A percentile compares a stretch with the other conserved stretches of the same genome.
These are phyloP conservation scores for Podargus strigoides DNA, from an alignment of 2,797 vertebrate species.

Conservation along the genomic window DNA sequence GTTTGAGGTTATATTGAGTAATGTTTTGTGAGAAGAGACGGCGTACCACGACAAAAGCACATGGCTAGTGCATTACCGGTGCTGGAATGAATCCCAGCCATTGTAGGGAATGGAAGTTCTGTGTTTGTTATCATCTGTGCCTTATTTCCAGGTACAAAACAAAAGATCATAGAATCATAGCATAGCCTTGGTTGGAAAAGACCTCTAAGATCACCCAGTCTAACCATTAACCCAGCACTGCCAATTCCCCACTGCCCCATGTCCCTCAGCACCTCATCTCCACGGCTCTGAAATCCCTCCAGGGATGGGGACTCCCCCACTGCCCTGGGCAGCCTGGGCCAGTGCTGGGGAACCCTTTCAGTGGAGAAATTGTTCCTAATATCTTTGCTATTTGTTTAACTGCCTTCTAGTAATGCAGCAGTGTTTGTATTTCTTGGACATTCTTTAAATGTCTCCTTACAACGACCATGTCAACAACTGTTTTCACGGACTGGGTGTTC, in stretches of 20 bases:
- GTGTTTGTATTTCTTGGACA: neutral
- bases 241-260: no score
- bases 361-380: no score
- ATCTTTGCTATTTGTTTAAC: neutral
- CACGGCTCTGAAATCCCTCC: no score
- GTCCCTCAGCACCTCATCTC: no score
- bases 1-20: neutral
- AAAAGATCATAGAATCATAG: no score
- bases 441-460: neutral
- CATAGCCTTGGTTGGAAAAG: no score
- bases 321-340: no score
- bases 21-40: neutral
- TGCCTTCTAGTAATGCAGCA: neutral
- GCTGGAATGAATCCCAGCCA: no score
- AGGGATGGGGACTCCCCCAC: no score
- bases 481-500: neutral
- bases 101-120: neutral
- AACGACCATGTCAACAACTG: accelerated
- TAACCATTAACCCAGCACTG: no score
- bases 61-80: accelerated
- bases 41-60: neutral
- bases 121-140: neutral
- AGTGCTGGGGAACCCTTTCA: no score
- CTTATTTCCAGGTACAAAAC: neutral
- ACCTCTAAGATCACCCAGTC: no score